These are phyloP conservation scores for Drosophila athabasca DNA, from an alignment of 1,140 invertebrate species.

Conservation along the genomic window DNA sequence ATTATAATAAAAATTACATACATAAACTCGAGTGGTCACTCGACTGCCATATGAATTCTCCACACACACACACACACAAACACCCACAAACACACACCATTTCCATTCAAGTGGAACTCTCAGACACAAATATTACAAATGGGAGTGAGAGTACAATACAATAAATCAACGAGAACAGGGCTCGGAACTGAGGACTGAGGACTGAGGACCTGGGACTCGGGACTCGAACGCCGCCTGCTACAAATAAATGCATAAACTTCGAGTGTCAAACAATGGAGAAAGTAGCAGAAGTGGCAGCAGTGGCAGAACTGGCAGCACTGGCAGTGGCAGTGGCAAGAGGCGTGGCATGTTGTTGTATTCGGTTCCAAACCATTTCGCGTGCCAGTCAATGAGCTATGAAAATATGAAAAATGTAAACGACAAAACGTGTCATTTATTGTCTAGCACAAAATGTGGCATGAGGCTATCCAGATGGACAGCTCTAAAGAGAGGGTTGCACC, in stretches of 20 bases:
- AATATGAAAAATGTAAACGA: constrained; percentile 64
- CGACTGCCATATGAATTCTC: constrained; percentile 58
- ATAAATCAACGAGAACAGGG: constrained; percentile 63
- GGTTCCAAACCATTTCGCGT: constrained; percentile 66
- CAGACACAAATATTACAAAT: constrained; percentile 61
- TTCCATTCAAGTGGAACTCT: constrained; percentile 49
- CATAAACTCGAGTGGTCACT: constrained; percentile 63
- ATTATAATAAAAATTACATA: constrained; percentile 65
- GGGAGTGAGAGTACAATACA: constrained; percentile 58
- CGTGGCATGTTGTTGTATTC: constrained; percentile 32
- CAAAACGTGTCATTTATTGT: constrained; percentile 45
- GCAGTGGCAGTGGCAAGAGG: neutral
- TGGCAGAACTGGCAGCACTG: neutral
- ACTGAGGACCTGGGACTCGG: constrained; percentile 9
- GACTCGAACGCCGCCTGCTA: constrained; percentile 44
- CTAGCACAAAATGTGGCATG: constrained; percentile 1
- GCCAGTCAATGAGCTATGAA: constrained; percentile 72
- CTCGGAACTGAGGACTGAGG: neutral
- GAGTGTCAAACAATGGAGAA: constrained; percentile 57
- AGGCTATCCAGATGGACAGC: constrained; percentile 5
- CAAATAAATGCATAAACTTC: constrained; percentile 79
- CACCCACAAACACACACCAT: constrained; percentile 2
- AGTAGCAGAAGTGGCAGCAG: constrained; percentile 3
- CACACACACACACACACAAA: constrained; percentile 23
- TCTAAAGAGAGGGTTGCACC: constrained; percentile 5